These are phyloP conservation scores for Lysandra bellargus DNA, from an alignment of 2,888 invertebrate genomes.

Conservation along the genomic window DNA sequence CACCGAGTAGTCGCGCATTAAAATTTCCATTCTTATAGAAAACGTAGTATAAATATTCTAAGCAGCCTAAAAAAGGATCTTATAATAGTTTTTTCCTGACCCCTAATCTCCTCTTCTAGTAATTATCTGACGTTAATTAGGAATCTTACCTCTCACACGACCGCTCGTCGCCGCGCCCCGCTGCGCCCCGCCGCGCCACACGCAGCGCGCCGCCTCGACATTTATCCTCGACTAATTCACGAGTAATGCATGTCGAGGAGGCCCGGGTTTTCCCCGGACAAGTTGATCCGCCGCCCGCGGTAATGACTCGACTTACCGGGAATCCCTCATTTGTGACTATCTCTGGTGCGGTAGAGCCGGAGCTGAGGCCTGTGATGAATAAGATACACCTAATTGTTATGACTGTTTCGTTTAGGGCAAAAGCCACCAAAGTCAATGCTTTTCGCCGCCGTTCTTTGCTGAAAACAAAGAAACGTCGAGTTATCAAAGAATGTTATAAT, in stretches of 20 bases:
- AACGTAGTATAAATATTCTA: no score
- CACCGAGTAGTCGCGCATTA: no score
- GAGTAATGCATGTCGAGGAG: background rate
- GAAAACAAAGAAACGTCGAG: no score
- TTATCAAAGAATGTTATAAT: no score
- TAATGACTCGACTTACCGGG: conserved; percentile 48
- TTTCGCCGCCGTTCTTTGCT: no score
- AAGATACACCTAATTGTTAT: background rate
- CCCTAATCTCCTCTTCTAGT: background rate
- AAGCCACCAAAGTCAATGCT: no score
- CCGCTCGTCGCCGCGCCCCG: no score
- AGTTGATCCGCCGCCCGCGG: conserved; percentile 50
- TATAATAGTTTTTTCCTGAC: background rate
- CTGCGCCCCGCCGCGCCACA: background rate
- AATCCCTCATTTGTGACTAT: conserved; percentile 51
- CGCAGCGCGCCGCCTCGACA: background rate
- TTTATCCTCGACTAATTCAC: conserved; percentile 11
- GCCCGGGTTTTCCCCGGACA: conserved; percentile 43
- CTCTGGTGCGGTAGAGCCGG: conserved; percentile 26
- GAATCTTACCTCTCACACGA: background rate
- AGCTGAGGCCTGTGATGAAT: conserved; percentile 29
- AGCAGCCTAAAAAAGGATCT: background rate
- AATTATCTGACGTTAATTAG: background rate
- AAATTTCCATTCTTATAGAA: no score
- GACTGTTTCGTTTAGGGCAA: no score